These are phyloP conservation scores for Mythimna loreyi DNA, from an alignment of 2,888 invertebrate species.

Conservation along the genomic window DNA sequence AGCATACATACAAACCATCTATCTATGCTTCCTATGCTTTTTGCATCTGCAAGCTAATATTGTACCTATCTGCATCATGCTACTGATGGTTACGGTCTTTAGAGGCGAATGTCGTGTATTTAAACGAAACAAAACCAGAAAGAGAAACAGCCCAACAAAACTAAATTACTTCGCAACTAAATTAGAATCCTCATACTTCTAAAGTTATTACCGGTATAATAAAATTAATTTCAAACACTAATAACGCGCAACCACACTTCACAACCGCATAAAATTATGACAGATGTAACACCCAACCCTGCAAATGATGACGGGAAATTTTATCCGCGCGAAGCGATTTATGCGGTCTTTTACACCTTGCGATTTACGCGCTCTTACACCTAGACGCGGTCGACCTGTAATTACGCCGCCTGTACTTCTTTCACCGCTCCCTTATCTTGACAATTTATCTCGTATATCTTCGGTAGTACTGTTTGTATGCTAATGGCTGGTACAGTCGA, in stretches of 20 bases:
- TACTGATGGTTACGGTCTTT: too few species aligned
- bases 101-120: not conserved
- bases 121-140: slow-evolving; percentile 35
- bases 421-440: slow-evolving; percentile 83
- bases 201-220: slow-evolving; percentile 56
- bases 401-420: slow-evolving; percentile 82
- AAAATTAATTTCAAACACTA: slow-evolving; percentile 60
- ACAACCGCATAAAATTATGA: slow-evolving; percentile 64
- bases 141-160: slow-evolving; percentile 27
- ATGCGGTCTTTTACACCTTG: slow-evolving; percentile 71
- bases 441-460: slow-evolving; percentile 86
- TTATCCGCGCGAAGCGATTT: slow-evolving; percentile 62
- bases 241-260: slow-evolving; percentile 55
- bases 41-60: too few species aligned
- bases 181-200: slow-evolving; percentile 35
- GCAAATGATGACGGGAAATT: slow-evolving; percentile 53
- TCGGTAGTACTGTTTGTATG: slow-evolving; percentile 84
- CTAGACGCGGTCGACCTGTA: slow-evolving; percentile 73
- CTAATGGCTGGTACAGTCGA: slow-evolving; percentile 78
- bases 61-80: too few species aligned
- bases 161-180: slow-evolving; percentile 46
- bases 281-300: slow-evolving; percentile 60
- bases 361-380: slow-evolving; percentile 67
- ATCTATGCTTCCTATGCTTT: too few species aligned
- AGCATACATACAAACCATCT: too few species aligned